phyloP scores from a whole-genome alignment of 2,888 invertebrate genomes.

The Epinotia ramella region DNA sequence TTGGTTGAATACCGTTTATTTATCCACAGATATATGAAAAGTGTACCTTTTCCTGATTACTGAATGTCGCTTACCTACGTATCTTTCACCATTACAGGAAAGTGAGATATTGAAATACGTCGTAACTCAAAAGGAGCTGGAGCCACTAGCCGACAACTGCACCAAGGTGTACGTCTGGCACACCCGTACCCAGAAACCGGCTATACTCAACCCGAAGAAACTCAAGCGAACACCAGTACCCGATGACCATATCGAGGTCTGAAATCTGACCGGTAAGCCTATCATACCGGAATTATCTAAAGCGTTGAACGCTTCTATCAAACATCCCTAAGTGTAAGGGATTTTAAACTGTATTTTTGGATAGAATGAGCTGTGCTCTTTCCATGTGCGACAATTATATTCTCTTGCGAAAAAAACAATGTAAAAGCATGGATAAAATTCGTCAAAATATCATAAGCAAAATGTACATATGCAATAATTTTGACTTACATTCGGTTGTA shows the following conservation, averaged over 20 bases:
- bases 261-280: constrained; percentile 50
- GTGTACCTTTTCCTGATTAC: not conserved
- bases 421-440: not conserved
- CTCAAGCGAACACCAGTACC: constrained; percentile 73
- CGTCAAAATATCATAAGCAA: not conserved
- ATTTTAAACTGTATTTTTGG: not conserved
- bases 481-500: not conserved
- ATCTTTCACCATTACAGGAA: constrained; percentile 81
- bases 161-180: constrained; percentile 99
- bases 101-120: constrained; percentile 92
- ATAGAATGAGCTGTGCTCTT: constrained; percentile 34
- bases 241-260: constrained; percentile 77
- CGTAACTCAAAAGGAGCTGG: constrained; percentile 90
- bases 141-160: constrained; percentile 96
- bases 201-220: constrained; percentile 88
- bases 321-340: constrained; percentile 10
- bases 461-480: not conserved
- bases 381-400: not conserved
- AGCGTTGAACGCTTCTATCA: constrained; percentile 37
- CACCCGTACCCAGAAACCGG: constrained; percentile 96
- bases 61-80: not conserved
- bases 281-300: constrained; percentile 12
- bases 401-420: not conserved
- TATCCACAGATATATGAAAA: not conserved
- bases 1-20: not conserved